Conservation (phyloP, 2,888 invertebrate species). For the Drepanosiphum platanoidis region DNA sequence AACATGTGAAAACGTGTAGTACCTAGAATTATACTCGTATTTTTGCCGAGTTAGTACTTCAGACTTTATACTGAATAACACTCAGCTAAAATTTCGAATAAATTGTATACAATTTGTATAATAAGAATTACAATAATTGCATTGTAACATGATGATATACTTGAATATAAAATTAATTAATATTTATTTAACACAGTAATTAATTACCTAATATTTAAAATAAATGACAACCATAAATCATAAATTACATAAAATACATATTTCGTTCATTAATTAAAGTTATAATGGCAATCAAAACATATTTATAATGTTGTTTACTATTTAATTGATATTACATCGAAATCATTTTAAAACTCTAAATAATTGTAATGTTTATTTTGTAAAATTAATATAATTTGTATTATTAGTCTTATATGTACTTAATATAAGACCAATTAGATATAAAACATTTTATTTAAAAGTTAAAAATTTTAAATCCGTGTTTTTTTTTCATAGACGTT, state of each 20-base stretch:
- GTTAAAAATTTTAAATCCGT: too few relatives aligned
- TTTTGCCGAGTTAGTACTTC: neutral
- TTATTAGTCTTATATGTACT: too few relatives aligned
- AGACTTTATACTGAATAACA: neutral
- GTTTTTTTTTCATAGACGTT: too few relatives aligned
- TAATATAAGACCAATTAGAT: too few relatives aligned
- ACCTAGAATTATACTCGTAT: slow-evolving; percentile 21
- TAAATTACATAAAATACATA: neutral
- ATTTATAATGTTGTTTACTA: too few relatives aligned
- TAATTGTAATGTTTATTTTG: too few relatives aligned
- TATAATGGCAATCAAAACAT: neutral
- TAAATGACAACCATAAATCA: neutral
- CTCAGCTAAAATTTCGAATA: neutral
- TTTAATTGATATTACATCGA: too few relatives aligned
- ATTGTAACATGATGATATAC: neutral
- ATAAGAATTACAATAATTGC: too few relatives aligned
- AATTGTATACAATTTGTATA: neutral
- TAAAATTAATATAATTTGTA: too few relatives aligned
- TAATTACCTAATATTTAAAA: neutral
- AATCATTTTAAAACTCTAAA: too few relatives aligned
- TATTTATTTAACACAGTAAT: neutral
- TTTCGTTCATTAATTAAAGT: neutral
- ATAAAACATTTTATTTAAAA: too few relatives aligned
- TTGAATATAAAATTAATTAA: neutral
- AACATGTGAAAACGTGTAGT: neutral